A percentile compares a stretch with the other conserved stretches of the same genome.
phyloP scores from a whole-genome alignment of 2,888 invertebrate species.

The Pammene fasciana region DNA sequence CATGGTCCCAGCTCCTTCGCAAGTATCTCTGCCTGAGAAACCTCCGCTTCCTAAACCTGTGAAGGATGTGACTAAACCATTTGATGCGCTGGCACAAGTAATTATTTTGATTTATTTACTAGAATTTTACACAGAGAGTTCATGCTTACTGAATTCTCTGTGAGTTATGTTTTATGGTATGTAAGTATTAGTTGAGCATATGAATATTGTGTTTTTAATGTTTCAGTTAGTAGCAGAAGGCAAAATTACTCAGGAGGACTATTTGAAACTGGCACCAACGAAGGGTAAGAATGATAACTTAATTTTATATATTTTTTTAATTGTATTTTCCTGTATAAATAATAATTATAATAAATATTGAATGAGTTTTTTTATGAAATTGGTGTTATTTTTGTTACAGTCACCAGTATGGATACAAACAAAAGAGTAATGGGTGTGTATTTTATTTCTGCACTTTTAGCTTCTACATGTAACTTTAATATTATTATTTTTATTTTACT shows the following conservation, averaged over 20 bases:
- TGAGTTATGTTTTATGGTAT: conserved; percentile 24
- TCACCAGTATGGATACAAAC: conserved; percentile 57
- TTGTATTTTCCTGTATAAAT: background rate
- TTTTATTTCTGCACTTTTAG: conserved; percentile 39
- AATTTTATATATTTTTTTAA: conserved; percentile 21
- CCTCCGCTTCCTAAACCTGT: conserved; percentile 38
- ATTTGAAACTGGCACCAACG: conserved; percentile 74
- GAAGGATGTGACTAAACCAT: conserved; percentile 53
- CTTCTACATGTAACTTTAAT: background rate
- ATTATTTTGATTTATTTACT: conserved; percentile 44
- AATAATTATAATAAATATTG: background rate
- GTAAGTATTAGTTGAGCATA: conserved; percentile 12
- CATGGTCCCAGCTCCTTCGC: conserved; percentile 55
- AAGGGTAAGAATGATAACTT: conserved; percentile 61
- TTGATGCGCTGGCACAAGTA: conserved; percentile 78
- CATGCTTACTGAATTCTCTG: background rate
- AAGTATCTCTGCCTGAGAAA: conserved; percentile 35
- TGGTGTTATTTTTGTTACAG: conserved; percentile 59
- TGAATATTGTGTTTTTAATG: conserved; percentile 47
- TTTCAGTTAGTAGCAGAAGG: conserved; percentile 80
- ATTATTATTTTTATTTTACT: background rate
- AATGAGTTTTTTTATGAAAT: conserved; percentile 2
- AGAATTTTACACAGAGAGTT: conserved; percentile 14
- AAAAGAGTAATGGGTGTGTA: conserved; percentile 67
- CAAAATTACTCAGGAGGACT: conserved; percentile 75